Conservation (phyloP, 1,140 invertebrate species). For the Schlechtendalia chinensis region DNA sequence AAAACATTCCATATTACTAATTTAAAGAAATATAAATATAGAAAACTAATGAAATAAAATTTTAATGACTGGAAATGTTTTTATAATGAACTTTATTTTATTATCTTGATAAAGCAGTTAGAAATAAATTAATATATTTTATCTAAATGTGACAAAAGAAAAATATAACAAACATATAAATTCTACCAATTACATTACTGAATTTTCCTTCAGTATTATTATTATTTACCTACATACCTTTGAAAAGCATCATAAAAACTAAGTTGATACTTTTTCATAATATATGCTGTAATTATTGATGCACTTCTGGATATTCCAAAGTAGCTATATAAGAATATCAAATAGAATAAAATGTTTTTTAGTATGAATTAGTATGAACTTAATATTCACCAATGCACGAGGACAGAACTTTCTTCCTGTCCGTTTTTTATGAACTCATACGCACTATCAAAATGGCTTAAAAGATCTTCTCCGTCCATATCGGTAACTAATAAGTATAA, state of each 20-base stretch:
- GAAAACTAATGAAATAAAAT: no score
- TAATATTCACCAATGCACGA: slow-evolving; percentile 72
- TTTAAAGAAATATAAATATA: no score
- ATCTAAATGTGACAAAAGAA: no score
- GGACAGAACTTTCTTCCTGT: slow-evolving; percentile 62
- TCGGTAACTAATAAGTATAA: slow-evolving; percentile 63
- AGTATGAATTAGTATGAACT: background rate
- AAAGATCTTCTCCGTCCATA: slow-evolving; percentile 75
- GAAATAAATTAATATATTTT: no score
- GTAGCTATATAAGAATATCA: slow-evolving; percentile 60
- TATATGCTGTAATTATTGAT: slow-evolving; percentile 76
- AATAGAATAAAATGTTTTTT: background rate
- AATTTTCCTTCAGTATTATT: no score
- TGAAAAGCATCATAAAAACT: slow-evolving; percentile 71
- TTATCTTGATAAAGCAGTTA: no score
- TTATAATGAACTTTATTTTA: no score
- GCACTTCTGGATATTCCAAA: slow-evolving; percentile 84
- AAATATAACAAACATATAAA: no score
- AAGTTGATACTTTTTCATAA: slow-evolving; percentile 78
- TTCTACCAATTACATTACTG: no score
- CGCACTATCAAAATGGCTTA: slow-evolving; percentile 73
- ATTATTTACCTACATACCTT: slow-evolving; percentile 54
- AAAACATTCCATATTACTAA: no score
- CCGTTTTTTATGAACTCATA: slow-evolving; percentile 71
- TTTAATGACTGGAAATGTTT: no score